phyloP scores from a whole-genome alignment of 2,888 invertebrate genomes.

The Cremastinae sp. region DNA sequence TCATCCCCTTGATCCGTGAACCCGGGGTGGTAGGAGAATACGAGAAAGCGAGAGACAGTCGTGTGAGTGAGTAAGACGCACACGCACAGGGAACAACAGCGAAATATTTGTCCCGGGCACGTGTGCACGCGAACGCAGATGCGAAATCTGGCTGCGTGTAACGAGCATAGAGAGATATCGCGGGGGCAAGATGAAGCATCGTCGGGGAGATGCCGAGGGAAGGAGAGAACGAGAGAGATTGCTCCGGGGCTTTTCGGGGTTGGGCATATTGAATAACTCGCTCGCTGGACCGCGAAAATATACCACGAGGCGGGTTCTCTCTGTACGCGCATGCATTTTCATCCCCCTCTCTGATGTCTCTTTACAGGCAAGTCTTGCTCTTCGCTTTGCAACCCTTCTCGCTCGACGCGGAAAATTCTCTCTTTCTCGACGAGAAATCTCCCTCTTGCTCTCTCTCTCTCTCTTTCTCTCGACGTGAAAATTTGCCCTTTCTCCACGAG shows the following conservation, averaged over 20 bases:
- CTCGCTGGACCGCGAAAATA: constrained; percentile 81
- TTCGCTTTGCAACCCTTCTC: constrained; percentile 42
- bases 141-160: constrained; percentile 46
- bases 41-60: background rate
- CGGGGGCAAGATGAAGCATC: no score
- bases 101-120: constrained; percentile 24
- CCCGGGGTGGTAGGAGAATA: no score
- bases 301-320: constrained; percentile 74
- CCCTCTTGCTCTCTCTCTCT: no score
- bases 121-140: constrained; percentile 58
- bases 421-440: no score
- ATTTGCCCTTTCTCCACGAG: no score
- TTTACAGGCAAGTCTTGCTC: constrained; percentile 31
- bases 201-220: no score
- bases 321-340: constrained; percentile 51
- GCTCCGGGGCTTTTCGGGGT: constrained; percentile 79
- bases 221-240: constrained; percentile 73
- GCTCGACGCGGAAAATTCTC: no score
- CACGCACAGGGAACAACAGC: constrained; percentile 9
- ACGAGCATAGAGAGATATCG: constrained; percentile 39
- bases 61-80: constrained; percentile 1
- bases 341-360: constrained; percentile 32
- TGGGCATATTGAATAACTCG: constrained; percentile 81
- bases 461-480: no score
- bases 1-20: constrained; percentile 40